Percentiles rank a stretch among this genome's conserved stretches.
Evolutionary conservation across 2,797 vertebrate genomes (phyloP).

Genomic region (Luscinia luscinia): DNA sequence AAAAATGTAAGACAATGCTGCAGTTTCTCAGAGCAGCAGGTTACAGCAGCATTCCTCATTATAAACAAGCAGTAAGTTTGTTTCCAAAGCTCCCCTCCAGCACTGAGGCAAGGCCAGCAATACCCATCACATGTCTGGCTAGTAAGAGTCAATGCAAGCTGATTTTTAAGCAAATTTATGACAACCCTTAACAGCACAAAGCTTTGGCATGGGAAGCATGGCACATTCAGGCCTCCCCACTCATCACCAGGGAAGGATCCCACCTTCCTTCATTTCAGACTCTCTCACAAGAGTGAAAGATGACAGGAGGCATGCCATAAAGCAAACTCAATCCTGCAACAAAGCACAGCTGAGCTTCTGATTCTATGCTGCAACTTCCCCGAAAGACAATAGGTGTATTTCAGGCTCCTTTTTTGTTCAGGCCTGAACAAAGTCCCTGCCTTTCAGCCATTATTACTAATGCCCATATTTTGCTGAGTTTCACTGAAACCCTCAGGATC

Average conservation of each 20-base stretch:
- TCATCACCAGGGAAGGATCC: not conserved
- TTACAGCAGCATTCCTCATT: not conserved
- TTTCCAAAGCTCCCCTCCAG: not conserved
- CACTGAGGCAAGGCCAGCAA: not conserved
- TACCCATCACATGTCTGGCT: rapidly evolving
- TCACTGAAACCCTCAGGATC: not conserved
- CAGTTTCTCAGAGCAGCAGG: not conserved
- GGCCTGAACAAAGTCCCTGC: not conserved
- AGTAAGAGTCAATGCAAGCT: not conserved
- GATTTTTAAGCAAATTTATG: not conserved
- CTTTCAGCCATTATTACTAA: not conserved
- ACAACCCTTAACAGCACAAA: not conserved
- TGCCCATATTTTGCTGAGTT: not conserved
- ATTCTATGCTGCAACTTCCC: not conserved
- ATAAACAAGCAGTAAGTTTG: not conserved
- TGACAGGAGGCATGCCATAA: rapidly evolving
- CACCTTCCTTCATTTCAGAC: not conserved
- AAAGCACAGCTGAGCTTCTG: not conserved
- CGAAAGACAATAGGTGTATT: not conserved
- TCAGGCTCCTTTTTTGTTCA: not conserved
- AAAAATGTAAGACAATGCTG: not conserved
- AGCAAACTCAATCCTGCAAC: not conserved
- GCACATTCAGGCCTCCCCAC: not conserved
- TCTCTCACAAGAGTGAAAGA: not conserved
- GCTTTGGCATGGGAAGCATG: not conserved